Conservation (phyloP, 2,888 invertebrate genomes). For the Leptopilina myrica region DNA sequence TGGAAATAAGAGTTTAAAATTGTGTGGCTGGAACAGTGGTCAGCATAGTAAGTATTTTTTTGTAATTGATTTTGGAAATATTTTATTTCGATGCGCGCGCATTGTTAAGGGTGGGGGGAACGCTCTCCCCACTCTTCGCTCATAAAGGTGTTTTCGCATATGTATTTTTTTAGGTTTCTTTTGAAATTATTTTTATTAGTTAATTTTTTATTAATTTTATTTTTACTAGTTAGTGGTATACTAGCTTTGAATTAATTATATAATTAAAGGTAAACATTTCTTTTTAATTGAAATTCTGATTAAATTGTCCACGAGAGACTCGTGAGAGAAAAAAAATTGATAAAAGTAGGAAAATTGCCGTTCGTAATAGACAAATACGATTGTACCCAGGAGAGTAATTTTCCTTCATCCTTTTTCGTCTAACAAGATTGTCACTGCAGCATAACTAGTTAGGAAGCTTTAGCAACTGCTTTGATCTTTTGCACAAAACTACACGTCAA, state of each 20-base stretch:
- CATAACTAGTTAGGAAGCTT: slow-evolving; percentile 37
- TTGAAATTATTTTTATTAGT: no score
- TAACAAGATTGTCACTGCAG: slow-evolving; percentile 25
- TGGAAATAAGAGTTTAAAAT: slow-evolving; percentile 76
- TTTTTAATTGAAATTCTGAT: not conserved
- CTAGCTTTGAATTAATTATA: no score
- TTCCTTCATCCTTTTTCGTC: slow-evolving; percentile 7
- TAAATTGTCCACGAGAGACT: not conserved
- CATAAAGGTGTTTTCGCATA: no score
- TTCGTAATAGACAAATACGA: not conserved
- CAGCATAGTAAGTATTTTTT: slow-evolving; percentile 84
- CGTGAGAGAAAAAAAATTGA: not conserved
- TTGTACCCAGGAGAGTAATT: not conserved
- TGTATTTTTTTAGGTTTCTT: no score
- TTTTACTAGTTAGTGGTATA: no score
- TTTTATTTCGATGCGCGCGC: no score
- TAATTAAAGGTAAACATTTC: no score
- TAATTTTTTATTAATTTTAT: no score
- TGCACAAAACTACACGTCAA: slow-evolving; percentile 23
- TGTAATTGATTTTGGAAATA: not conserved
- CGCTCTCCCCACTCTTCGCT: no score
- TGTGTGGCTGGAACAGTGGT: slow-evolving; percentile 91
- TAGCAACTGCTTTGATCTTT: slow-evolving; percentile 33
- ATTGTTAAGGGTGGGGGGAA: no score
- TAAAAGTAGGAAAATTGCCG: not conserved